Percentiles rank a stretch among this genome's conserved stretches.
phyloP scores from a whole-genome alignment of 2,113 vertebrate species.

The Pongo pygmaeus region DNA sequence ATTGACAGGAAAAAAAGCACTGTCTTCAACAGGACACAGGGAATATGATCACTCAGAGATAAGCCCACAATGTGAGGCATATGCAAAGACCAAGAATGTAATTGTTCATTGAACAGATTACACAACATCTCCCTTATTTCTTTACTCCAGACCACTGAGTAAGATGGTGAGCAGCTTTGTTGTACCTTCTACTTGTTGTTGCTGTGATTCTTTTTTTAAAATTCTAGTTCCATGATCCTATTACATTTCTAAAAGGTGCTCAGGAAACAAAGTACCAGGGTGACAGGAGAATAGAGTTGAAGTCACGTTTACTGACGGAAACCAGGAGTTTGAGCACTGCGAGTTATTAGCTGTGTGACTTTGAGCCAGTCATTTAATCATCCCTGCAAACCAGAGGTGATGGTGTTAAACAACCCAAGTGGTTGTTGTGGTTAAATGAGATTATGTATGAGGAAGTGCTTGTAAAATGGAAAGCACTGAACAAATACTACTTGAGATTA shows the following conservation, averaged over 20 bases:
- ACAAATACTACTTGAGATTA: not conserved
- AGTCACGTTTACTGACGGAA: not conserved
- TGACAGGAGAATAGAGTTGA: not conserved
- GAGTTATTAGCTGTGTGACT: not conserved
- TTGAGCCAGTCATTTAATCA: not conserved
- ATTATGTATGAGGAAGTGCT: not conserved
- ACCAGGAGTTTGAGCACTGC: not conserved
- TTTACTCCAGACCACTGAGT: not conserved
- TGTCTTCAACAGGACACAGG: not conserved
- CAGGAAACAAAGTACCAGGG: not conserved
- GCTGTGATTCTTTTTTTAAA: not conserved
- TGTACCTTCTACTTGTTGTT: not conserved
- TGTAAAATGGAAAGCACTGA: not conserved
- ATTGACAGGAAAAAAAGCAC: not conserved
- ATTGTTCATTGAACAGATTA: not conserved
- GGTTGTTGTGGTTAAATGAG: not conserved
- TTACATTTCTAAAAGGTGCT: not conserved
- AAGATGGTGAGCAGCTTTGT: not conserved
- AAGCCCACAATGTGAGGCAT: not conserved
- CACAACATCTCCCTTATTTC: not conserved
- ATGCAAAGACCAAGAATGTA: not conserved
- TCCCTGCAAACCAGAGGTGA: not conserved
- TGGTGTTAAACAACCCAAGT: not conserved
- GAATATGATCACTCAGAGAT: not conserved
- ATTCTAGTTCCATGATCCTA: not conserved